Evolutionary conservation across 2,797 vertebrate species (phyloP).

Genomic region (Oreonectes daqikongensis): DNA sequence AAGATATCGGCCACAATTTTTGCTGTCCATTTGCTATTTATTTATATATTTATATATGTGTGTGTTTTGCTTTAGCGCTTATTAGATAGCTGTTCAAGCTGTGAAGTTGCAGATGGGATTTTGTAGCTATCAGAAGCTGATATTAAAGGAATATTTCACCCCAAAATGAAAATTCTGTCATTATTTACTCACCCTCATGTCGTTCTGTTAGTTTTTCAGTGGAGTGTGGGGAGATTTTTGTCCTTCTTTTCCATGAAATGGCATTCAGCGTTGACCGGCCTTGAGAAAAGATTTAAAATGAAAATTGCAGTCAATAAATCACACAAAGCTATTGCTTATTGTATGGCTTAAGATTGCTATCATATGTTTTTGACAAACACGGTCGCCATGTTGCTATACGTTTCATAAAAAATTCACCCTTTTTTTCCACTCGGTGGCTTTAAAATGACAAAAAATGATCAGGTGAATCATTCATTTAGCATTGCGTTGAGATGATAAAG

Average conservation of each 20-base stretch:
- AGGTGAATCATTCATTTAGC: not conserved
- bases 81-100: slow-evolving; percentile 53
- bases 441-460: not conserved
- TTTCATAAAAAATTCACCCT: too few species aligned
- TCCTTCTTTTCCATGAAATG: not conserved
- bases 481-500: not conserved
- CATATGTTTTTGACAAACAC: not conserved
- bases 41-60: not conserved
- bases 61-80: slow-evolving; percentile 40
- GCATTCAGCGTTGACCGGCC: slow-evolving; percentile 1
- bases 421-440: too few species aligned
- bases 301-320: not conserved
- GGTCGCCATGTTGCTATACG: not conserved
- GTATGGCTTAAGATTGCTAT: not conserved
- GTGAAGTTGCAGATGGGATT: slow-evolving; percentile 58
- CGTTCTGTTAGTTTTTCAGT: not conserved
- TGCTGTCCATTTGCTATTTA: slow-evolving; percentile 27
- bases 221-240: not conserved
- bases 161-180: slow-evolving; percentile 28
- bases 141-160: slow-evolving; percentile 63
- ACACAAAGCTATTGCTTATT: not conserved
- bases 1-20: slow-evolving; percentile 54
- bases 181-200: not conserved
- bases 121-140: slow-evolving; percentile 60
- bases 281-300: not conserved